Conservation (phyloP, 2,797 vertebrate genomes). For the Botia almorhae region DNA sequence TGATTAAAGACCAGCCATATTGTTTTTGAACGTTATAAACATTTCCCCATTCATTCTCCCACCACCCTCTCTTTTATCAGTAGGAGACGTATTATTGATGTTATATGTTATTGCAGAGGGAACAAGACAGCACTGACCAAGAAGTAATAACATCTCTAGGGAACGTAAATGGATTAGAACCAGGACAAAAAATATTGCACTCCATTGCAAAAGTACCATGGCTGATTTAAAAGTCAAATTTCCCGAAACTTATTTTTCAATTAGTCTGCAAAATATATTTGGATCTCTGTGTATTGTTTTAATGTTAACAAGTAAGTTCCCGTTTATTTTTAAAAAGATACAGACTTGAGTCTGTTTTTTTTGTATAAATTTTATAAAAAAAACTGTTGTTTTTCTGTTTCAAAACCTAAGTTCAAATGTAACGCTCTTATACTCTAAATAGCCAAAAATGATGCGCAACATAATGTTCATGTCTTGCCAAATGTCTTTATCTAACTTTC, state of each 20-base stretch:
- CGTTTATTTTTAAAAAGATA: background rate
- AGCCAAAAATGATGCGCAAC: background rate
- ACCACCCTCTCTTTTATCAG: background rate
- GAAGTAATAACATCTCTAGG: background rate
- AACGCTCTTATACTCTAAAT: background rate
- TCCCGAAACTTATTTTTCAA: too few species aligned
- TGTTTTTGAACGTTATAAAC: slow-evolving; percentile 13
- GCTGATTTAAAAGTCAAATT: too few species aligned
- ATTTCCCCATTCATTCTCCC: background rate
- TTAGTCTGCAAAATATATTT: too few species aligned
- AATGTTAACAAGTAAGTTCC: too few species aligned
- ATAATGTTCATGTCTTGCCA: background rate
- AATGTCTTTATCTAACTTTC: background rate
- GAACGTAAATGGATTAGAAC: background rate
- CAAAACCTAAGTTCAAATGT: too few species aligned
- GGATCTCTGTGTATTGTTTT: too few species aligned
- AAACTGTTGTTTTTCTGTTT: too few species aligned
- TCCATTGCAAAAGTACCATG: too few species aligned
- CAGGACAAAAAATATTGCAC: too few species aligned
- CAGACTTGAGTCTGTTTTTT: too few species aligned
- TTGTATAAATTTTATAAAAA: too few species aligned
- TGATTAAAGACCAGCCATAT: background rate
- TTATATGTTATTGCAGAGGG: slow-evolving; percentile 16
- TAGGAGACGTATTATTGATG: background rate
- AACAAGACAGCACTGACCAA: background rate